Evolutionary conservation across 1,140 invertebrate species (phyloP).

Genomic region (Heliconius hewitsoni): DNA sequence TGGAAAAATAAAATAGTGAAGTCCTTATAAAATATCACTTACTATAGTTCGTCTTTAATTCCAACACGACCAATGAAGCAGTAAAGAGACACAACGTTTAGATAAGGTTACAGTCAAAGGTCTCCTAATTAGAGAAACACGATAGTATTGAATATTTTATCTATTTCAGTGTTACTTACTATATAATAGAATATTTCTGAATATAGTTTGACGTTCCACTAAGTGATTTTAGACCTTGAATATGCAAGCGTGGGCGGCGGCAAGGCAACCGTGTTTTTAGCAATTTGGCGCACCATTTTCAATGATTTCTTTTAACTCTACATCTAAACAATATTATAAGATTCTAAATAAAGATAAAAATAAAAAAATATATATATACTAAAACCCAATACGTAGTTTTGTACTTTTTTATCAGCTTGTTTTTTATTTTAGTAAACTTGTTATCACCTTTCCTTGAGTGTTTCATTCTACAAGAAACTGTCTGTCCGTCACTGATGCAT

Average conservation of each 20-base stretch:
- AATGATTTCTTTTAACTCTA: slow-evolving; percentile 5
- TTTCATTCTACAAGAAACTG: slow-evolving; percentile 46
- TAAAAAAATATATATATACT: not conserved
- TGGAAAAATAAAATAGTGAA: not conserved
- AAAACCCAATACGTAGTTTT: slow-evolving; percentile 55
- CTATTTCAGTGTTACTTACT: not conserved
- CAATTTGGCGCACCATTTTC: slow-evolving; percentile 38
- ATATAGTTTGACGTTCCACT: not conserved
- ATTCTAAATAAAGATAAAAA: slow-evolving; percentile 13
- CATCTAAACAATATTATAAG: slow-evolving; percentile 6
- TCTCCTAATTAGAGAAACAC: not conserved
- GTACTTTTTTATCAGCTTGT: slow-evolving; percentile 70
- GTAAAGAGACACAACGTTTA: slow-evolving; percentile 11
- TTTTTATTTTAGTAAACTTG: slow-evolving; percentile 69
- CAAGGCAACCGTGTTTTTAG: slow-evolving; percentile 53
- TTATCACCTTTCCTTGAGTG: slow-evolving; percentile 62
- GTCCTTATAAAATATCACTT: not conserved
- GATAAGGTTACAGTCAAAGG: slow-evolving; percentile 15
- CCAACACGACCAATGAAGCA: slow-evolving; percentile 6
- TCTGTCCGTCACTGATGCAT: not conserved
- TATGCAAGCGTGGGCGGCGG: slow-evolving; percentile 48
- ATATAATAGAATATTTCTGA: not conserved
- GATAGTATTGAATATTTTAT: not conserved
- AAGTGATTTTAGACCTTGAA: slow-evolving; percentile 53
- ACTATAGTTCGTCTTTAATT: not conserved